Percentiles rank a stretch among this genome's conserved stretches.
These are phyloP conservation scores for Synanceia verrucosa DNA, from an alignment of 2,797 vertebrate genomes.

Conservation along the genomic window DNA sequence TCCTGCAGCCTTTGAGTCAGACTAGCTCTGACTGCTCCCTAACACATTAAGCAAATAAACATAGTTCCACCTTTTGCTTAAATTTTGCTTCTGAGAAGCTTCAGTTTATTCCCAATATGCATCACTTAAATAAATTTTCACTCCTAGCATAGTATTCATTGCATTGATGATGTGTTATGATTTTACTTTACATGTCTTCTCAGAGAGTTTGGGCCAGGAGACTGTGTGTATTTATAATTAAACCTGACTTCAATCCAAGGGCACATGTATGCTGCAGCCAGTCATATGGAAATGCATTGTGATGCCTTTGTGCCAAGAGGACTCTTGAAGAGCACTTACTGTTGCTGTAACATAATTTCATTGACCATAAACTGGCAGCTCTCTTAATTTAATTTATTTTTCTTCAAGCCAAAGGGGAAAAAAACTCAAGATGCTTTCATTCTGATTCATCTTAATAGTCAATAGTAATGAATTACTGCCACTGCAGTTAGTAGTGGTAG, in stretches of 20 bases:
- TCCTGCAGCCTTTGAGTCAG: too few relatives aligned
- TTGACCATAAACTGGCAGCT: conserved; percentile 69
- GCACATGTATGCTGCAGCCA: not conserved
- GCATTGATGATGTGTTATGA: not conserved
- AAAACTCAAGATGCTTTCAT: conserved; percentile 71
- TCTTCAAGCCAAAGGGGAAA: conserved; percentile 47
- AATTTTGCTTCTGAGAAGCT: not conserved
- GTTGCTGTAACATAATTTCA: conserved; percentile 55
- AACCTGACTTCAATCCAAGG: not conserved
- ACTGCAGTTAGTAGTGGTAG: conserved; percentile 20
- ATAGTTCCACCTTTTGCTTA: not conserved
- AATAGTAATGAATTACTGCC: conserved; percentile 47
- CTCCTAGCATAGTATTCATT: not conserved
- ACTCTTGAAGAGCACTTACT: conserved; percentile 73
- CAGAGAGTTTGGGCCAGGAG: not conserved
- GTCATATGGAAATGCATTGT: conserved; percentile 35
- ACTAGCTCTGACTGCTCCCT: not conserved
- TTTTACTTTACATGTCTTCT: not conserved
- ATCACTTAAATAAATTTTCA: not conserved
- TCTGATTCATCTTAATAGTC: conserved; percentile 73
- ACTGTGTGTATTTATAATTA: not conserved
- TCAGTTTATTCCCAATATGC: not conserved
- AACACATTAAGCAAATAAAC: not conserved
- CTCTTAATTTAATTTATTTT: conserved; percentile 75
- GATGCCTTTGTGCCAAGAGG: conserved; percentile 66